Evolutionary conservation across 1,140 invertebrate genomes (phyloP).

Genomic region (Brachionus calyciflorus): DNA sequence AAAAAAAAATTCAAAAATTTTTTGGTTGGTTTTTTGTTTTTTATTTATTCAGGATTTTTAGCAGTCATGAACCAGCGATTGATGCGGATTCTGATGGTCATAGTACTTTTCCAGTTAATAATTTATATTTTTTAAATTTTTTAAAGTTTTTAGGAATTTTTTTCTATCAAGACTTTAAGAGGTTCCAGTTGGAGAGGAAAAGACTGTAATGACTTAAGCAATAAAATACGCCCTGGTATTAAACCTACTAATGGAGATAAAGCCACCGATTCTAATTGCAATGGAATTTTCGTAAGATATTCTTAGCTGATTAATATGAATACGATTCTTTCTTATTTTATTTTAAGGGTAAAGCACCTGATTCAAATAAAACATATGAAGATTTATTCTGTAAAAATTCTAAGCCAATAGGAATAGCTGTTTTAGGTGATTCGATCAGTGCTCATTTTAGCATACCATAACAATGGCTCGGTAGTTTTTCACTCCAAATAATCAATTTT

Average conservation of each 20-base stretch:
- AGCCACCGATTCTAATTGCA: slow-evolving; percentile 61
- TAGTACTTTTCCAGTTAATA: slow-evolving; percentile 54
- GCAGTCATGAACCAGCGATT: slow-evolving; percentile 51
- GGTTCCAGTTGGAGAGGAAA: slow-evolving; percentile 62
- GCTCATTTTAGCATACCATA: slow-evolving; percentile 64
- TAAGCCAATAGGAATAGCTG: slow-evolving; percentile 57
- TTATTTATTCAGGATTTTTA: slow-evolving; percentile 49
- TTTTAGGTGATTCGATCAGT: slow-evolving; percentile 63
- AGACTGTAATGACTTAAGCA: slow-evolving; percentile 61
- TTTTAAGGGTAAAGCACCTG: neutral
- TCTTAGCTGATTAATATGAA: neutral
- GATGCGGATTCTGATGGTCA: slow-evolving; percentile 56
- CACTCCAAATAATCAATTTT: slow-evolving; percentile 46
- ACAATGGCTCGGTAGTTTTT: slow-evolving; percentile 62
- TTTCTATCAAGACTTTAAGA: slow-evolving; percentile 54
- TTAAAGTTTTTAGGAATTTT: neutral
- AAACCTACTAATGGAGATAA: slow-evolving; percentile 54
- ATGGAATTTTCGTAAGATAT: slow-evolving; percentile 61
- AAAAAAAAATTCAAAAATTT: neutral
- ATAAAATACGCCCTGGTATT: slow-evolving; percentile 59
- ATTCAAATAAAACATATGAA: slow-evolving; percentile 55
- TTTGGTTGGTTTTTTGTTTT: neutral
- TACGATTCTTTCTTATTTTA: neutral
- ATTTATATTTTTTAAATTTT: neutral
- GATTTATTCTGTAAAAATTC: slow-evolving; percentile 57